Percentiles rank a stretch among this genome's conserved stretches.
These are phyloP conservation scores for Burhinus bistriatus DNA, from an alignment of 2,113 vertebrate genomes.

Conservation along the genomic window DNA sequence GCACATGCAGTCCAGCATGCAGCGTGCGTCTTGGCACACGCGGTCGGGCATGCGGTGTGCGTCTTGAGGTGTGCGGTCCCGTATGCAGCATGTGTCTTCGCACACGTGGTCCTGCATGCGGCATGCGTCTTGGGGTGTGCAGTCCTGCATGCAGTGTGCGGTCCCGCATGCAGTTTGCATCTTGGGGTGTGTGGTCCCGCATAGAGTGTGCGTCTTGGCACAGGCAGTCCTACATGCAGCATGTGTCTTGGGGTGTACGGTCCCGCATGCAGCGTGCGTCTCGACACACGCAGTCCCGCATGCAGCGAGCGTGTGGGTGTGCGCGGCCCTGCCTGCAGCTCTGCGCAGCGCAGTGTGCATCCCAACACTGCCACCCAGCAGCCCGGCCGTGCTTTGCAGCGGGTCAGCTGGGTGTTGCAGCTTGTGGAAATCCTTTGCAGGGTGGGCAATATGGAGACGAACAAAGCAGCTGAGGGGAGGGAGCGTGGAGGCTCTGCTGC, in stretches of 20 bases:
- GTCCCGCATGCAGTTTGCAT: too few species aligned
- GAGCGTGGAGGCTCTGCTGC: rapidly evolving
- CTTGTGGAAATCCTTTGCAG: rapidly evolving
- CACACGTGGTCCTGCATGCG: too few species aligned
- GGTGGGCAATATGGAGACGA: rapidly evolving
- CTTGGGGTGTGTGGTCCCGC: rapidly evolving
- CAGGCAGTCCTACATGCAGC: background rate
- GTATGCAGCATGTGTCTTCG: too few species aligned
- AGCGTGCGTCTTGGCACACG: too few species aligned
- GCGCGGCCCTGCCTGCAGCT: background rate
- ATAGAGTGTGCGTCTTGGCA: too few species aligned
- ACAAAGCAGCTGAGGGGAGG: background rate
- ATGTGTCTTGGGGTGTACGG: too few species aligned
- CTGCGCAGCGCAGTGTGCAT: background rate
- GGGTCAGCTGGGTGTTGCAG: background rate
- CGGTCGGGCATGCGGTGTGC: too few species aligned
- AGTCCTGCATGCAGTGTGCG: too few species aligned
- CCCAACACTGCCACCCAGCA: constrained; percentile 59
- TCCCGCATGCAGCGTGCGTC: background rate
- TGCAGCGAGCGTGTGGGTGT: background rate
- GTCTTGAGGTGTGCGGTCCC: too few species aligned
- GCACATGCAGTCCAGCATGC: background rate
- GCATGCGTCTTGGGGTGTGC: too few species aligned
- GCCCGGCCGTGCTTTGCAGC: background rate
- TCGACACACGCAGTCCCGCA: background rate